Evolutionary conservation across 2,888 invertebrate species (phyloP).

Genomic region (Brachyopa scutellaris): DNA sequence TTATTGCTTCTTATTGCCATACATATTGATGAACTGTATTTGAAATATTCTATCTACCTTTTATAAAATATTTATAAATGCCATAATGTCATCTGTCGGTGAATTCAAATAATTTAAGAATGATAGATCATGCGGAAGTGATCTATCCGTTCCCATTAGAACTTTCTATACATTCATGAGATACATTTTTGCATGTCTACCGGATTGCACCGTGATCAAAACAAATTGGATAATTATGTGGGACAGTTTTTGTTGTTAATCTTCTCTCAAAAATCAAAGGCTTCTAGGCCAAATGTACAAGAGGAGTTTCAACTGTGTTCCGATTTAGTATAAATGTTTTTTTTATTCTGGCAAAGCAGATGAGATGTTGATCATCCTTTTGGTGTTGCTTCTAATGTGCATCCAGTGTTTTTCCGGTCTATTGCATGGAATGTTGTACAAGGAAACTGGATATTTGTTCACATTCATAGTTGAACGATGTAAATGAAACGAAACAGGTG

Average conservation of each 20-base stretch:
- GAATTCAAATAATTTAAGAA: constrained; percentile 7
- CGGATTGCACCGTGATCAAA: not conserved
- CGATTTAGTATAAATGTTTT: constrained; percentile 26
- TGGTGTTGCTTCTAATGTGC: not conserved
- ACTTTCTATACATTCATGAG: constrained; percentile 24
- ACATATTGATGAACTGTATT: constrained; percentile 21
- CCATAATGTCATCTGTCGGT: constrained; percentile 15
- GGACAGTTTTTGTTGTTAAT: constrained; percentile 23
- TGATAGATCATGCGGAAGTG: not conserved
- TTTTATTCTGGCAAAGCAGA: not conserved
- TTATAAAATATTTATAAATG: no score
- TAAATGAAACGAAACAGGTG: not conserved
- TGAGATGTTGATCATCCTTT: constrained; percentile 26
- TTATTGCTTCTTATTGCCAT: not conserved
- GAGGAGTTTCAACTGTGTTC: constrained; percentile 11
- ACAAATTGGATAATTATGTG: constrained; percentile 28
- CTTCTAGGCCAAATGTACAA: not conserved
- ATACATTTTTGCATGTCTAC: constrained; percentile 8
- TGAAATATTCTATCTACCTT: no score
- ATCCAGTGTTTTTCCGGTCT: constrained; percentile 48
- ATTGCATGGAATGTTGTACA: constrained; percentile 30
- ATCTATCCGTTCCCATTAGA: not conserved
- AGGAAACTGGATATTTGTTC: constrained; percentile 15
- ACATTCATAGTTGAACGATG: constrained; percentile 12
- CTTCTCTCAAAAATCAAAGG: constrained; percentile 27